Conservation (phyloP, 2,797 vertebrate species). For the Onychomys torridus region DNA sequence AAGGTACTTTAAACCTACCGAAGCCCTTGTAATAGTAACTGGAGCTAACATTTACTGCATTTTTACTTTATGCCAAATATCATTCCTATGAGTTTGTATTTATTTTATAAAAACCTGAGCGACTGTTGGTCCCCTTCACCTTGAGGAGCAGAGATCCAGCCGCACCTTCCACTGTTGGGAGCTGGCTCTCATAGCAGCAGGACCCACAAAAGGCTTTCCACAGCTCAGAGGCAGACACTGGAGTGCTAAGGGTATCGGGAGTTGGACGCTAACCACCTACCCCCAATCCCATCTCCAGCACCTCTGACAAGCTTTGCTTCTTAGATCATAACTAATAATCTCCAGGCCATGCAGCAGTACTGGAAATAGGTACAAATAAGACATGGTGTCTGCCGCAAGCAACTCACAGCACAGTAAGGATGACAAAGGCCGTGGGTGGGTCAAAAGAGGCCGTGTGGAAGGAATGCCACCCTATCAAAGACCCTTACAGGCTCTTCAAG, state of each 20-base stretch:
- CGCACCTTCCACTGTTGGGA: background rate
- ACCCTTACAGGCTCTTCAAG: background rate
- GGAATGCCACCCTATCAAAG: background rate
- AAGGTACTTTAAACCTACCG: background rate
- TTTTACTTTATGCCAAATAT: background rate
- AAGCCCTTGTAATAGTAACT: background rate
- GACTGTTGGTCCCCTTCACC: background rate
- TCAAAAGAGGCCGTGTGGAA: background rate
- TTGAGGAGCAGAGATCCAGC: conserved; percentile 23
- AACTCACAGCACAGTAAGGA: background rate
- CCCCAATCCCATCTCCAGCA: background rate
- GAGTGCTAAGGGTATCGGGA: background rate
- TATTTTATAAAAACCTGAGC: conserved; percentile 36
- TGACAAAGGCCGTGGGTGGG: background rate
- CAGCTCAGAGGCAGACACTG: background rate
- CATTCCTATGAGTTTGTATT: conserved; percentile 8
- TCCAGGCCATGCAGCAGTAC: background rate
- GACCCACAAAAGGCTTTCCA: background rate
- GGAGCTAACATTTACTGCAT: conserved; percentile 25
- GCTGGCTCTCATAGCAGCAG: background rate
- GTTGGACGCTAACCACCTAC: background rate
- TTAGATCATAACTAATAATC: conserved; percentile 38
- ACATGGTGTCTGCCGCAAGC: background rate
- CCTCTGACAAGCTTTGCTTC: background rate
- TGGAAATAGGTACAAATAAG: background rate